Conservation (phyloP, 2,797 vertebrate genomes). For the Aldrovandia affinis region DNA sequence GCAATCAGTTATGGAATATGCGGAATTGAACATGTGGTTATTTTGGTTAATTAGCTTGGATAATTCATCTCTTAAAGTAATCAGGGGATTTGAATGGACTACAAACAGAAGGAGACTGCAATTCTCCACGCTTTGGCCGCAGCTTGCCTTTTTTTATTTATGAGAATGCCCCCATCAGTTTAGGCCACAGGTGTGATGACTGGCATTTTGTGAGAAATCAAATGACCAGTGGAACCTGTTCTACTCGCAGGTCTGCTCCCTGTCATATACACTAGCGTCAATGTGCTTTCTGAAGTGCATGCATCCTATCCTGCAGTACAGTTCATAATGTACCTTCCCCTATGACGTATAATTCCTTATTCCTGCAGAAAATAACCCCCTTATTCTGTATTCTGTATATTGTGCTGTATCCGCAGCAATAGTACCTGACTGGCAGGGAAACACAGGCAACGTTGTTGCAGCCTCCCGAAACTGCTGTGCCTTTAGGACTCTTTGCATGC, state of each 20-base stretch:
- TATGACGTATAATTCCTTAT: neutral
- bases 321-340: neutral
- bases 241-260: neutral
- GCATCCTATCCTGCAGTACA: neutral
- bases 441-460: neutral
- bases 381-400: no score
- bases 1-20: slow-evolving; percentile 5
- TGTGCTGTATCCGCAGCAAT: neutral
- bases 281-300: neutral
- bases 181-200: neutral
- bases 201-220: neutral
- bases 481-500: neutral
- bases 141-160: neutral
- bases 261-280: neutral
- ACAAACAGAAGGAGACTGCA: neutral
- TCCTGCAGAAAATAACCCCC: neutral
- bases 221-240: slow-evolving; percentile 11
- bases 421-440: neutral
- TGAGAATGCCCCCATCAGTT: neutral
- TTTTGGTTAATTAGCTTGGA: neutral
- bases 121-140: neutral
- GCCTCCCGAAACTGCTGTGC: neutral
- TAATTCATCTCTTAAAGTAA: slow-evolving; percentile 2
- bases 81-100: neutral
- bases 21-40: neutral